Evolutionary conservation across 1,140 invertebrate species (phyloP).

Genomic region (Venturia canescens): DNA sequence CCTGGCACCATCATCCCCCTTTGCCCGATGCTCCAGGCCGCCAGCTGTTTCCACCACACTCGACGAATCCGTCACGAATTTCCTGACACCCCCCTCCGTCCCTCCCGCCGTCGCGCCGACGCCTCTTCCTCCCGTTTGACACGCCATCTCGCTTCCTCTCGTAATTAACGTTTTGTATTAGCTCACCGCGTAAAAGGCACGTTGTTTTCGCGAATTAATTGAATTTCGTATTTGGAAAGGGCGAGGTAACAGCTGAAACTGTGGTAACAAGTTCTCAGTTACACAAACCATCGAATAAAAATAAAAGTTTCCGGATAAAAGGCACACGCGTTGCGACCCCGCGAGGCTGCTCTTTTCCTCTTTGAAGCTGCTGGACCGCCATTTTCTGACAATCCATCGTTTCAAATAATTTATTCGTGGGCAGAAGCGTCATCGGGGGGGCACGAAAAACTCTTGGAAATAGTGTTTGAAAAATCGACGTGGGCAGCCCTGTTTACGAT

Average conservation of each 20-base stretch:
- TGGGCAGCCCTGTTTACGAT: too few species aligned
- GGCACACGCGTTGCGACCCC: too few species aligned
- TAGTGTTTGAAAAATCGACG: too few species aligned
- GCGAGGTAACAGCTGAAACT: constrained; percentile 2
- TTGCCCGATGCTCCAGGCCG: constrained; percentile 12
- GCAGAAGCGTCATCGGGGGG: too few species aligned
- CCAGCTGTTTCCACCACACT: constrained; percentile 47
- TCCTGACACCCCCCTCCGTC: neutral
- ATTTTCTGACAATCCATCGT: too few species aligned
- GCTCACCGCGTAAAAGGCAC: constrained; percentile 39
- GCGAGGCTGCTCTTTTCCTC: too few species aligned
- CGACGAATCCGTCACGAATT: constrained; percentile 36
- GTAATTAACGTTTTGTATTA: constrained; percentile 52
- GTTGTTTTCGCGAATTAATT: constrained; percentile 40
- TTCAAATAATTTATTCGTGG: too few species aligned
- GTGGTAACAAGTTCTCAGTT: neutral
- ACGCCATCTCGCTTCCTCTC: constrained; percentile 11
- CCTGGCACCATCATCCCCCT: constrained; percentile 20
- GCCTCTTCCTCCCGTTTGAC: constrained; percentile 3
- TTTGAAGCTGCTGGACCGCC: too few species aligned
- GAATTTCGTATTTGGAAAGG: constrained; percentile 27
- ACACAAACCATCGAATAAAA: too few species aligned
- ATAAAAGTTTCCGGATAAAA: too few species aligned
- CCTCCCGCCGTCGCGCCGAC: neutral
- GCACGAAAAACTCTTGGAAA: too few species aligned